Base-by-base conservation (phyloP, 2,113 vertebrate species). In the Rhinolophus sinicus region DNA sequence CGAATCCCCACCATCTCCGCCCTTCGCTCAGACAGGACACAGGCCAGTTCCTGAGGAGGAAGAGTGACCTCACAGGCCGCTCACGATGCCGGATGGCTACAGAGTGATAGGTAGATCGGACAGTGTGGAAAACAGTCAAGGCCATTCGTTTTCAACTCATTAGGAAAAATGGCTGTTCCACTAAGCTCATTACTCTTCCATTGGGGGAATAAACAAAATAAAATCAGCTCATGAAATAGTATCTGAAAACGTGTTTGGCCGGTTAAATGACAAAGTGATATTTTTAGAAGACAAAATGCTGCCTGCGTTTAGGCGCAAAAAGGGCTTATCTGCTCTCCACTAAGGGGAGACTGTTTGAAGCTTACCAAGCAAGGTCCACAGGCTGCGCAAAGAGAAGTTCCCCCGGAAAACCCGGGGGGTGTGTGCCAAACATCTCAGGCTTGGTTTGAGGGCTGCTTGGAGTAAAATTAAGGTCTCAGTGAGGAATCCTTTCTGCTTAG, bases 51-150 rank as follows among this genome's bases (percentile, higher is more conserved):
- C 47, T 50, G 47, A 50, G 47, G 56, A 58, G 56, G 19, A 58
- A 58, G 56, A 7, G 56, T 19, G 56, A 22, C 56, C 8, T 58
- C 21, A 58, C 56, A 3, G 56, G 21, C 56, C 19, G 6, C 21
- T 9, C 21, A 3, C 30, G 1, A 14, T 2, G 14, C 13, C 9
- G 26, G n/a, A 4, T 4, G 33, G n/a, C 5, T 38, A 1, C 0
- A 0, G 28, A 30, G 7, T 15, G 18, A 54, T 33, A 16, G 64
- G 33, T 4, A 26, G 47, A 50, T 50, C 47, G 1, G 9, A 35
- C 40, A 19, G n/a, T 7, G 35, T 11, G n/a, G n/a, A 12, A 28
- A 35, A 50, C 30, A 30, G 24, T 30, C 24, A 16, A 84, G 60
- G 76, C 21, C 56, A 2, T 10, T 16, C n/a, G 21, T 44, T 75